Evolutionary conservation across 2,113 vertebrate genomes (phyloP).

Genomic region (Nymphicus hollandicus): DNA sequence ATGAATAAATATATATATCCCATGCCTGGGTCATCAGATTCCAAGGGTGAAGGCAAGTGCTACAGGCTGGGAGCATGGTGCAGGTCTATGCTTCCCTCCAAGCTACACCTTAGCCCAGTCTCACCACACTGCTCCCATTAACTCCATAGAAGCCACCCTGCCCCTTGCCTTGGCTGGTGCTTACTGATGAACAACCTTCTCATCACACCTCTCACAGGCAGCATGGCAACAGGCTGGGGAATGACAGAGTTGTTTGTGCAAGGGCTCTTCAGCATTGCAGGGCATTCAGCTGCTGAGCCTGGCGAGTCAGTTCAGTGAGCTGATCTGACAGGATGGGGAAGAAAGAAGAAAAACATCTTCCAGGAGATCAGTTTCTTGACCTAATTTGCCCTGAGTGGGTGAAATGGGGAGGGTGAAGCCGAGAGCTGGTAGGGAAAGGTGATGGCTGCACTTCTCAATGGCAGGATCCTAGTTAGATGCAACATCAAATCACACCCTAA

Average conservation of each 20-base stretch:
- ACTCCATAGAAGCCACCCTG: background rate
- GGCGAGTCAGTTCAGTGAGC: background rate
- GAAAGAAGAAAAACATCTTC: background rate
- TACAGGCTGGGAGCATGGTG: background rate
- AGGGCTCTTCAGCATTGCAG: background rate
- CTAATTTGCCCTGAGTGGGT: background rate
- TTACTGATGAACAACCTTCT: background rate
- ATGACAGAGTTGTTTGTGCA: background rate
- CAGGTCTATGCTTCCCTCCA: background rate
- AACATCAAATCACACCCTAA: background rate
- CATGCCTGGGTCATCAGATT: background rate
- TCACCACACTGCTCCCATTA: accelerated
- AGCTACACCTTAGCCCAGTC: background rate
- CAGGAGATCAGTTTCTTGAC: background rate
- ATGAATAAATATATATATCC: background rate
- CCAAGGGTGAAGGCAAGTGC: background rate
- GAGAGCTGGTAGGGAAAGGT: background rate
- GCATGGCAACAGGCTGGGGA: background rate
- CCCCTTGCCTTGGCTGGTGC: background rate
- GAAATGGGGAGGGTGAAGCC: background rate
- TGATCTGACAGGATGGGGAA: background rate
- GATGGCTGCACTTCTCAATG: background rate
- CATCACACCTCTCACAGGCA: no score
- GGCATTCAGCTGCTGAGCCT: background rate
- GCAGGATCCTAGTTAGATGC: background rate